Percentiles rank a stretch among this genome's conserved stretches.
phyloP scores from a whole-genome alignment of 1,140 invertebrate genomes.

The Caenorhabditis briggsae region DNA sequence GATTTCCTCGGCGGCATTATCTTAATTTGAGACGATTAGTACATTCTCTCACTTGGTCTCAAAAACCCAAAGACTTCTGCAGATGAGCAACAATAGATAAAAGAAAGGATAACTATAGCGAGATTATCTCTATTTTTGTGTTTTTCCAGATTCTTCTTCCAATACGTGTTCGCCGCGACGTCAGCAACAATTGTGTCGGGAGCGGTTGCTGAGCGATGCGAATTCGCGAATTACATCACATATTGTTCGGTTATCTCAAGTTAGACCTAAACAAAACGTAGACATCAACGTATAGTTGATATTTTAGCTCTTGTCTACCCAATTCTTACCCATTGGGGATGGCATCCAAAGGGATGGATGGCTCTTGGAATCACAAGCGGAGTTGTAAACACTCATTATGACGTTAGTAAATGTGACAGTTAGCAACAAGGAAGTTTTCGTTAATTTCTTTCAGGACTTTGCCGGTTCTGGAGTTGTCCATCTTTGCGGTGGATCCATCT shows the following conservation, averaged over 20 bases:
- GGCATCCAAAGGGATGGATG: constrained; percentile 77
- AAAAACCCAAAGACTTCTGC: constrained; percentile 5
- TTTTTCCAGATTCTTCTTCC: constrained; percentile 79
- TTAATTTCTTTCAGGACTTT: constrained; percentile 74
- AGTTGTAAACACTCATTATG: constrained; percentile 72
- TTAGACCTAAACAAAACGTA: constrained; percentile 68
- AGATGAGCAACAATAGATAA: too few species aligned
- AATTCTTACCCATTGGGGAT: constrained; percentile 74
- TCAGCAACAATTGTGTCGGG: constrained; percentile 81
- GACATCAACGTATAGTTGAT: not conserved
- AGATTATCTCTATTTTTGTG: too few species aligned
- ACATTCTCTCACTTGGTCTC: not conserved
- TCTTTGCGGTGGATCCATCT: constrained; percentile 80
- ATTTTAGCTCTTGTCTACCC: constrained; percentile 62
- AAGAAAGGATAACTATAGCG: too few species aligned
- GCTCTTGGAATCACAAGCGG: constrained; percentile 64
- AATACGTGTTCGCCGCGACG: constrained; percentile 81
- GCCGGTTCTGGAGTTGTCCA: constrained; percentile 79
- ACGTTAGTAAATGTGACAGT: constrained; percentile 64
- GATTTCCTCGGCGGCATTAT: constrained; percentile 11
- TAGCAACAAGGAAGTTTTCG: constrained; percentile 35
- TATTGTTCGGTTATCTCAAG: constrained; percentile 81
- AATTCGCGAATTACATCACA: constrained; percentile 81
- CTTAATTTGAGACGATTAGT: not conserved
- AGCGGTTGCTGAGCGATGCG: constrained; percentile 81